Evolutionary conservation across 2,113 vertebrate genomes (phyloP).

Genomic region (Podiceps cristatus): DNA sequence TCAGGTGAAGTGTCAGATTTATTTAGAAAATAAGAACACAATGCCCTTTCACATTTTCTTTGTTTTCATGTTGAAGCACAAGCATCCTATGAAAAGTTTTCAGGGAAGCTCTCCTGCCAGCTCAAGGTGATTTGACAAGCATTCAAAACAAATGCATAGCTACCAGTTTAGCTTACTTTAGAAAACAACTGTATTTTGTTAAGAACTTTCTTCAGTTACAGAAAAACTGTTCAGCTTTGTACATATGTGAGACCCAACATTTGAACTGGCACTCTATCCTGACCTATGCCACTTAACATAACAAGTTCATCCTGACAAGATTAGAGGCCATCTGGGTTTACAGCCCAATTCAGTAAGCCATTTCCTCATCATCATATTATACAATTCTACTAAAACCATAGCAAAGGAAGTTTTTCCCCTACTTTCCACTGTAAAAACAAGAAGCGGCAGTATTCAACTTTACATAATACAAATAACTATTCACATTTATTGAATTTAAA

Average conservation of each 20-base stretch:
- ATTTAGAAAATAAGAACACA: not conserved
- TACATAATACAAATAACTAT: not conserved
- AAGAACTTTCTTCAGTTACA: not conserved
- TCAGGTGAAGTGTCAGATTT: not conserved
- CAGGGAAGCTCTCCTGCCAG: not conserved
- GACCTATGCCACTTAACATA: not conserved
- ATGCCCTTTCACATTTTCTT: not conserved
- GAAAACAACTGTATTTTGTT: not conserved
- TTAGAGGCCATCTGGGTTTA: slow-evolving; percentile 57
- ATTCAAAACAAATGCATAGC: not conserved
- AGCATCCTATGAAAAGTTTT: not conserved
- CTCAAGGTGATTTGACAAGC: not conserved
- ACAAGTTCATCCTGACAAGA: not conserved
- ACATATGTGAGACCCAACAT: not conserved
- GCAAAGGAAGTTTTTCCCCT: not conserved
- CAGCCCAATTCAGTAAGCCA: not conserved
- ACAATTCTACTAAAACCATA: not conserved
- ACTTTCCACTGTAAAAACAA: not conserved
- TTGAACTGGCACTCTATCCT: not conserved
- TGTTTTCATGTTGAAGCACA: not conserved
- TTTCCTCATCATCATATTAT: slow-evolving; percentile 10
- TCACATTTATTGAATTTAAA: not conserved
- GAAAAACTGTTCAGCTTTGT: not conserved
- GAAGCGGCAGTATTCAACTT: not conserved
- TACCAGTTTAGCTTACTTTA: not conserved